Evolutionary conservation across 2,113 vertebrate species (phyloP), one percentile per base, ranked within the genome.

Genomic region (Proteles cristata): DNA sequence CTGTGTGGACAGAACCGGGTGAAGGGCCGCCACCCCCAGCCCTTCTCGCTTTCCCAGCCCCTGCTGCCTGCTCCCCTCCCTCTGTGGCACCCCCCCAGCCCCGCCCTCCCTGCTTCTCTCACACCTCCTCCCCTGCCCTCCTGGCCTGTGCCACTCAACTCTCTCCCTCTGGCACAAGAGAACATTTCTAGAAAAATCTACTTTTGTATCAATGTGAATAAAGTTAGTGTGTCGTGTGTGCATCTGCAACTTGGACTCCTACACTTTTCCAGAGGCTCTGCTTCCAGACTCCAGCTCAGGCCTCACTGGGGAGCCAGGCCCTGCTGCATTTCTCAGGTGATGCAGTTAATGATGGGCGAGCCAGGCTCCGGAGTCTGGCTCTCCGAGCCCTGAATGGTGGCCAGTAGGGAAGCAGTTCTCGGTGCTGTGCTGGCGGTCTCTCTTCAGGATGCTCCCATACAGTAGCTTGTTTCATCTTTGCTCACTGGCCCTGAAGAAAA

Each of bases 141-240:
- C 53, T 0, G 0, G 83, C 33, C 28, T 0, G 0, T 25, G 68
- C 86, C 31, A 21, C 69, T 96, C 82, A 68, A 43, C 53, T 63
- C 21, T 50, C 74, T 81, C 76, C 95, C 88, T 79, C 85, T 93
- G 93, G 93, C 97, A 83, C 97, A 98, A 95, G 97, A 98, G 91
- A 98, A 77, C 98, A 98, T 99, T 99, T 99, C 98, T 99, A 99
- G 99, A 99, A 99, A 99, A 99, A 98, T 99, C 98, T 99, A 99
- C 99, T 99, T 99, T 99, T 99, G 99, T 99, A 99, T 99, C 99
- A 94, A 92, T 98, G 99, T 99, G 98, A 99, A 99, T 99, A 99
- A 99, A 99, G 98, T 98, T 98, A 96, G 97, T 80, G 99, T 99
- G 98, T 99, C 98, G 68, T 99, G 99, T 93, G 99, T 99, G 99